Base-by-base conservation (phyloP, 2,888 invertebrate species). In the Taenaris catops region DNA sequence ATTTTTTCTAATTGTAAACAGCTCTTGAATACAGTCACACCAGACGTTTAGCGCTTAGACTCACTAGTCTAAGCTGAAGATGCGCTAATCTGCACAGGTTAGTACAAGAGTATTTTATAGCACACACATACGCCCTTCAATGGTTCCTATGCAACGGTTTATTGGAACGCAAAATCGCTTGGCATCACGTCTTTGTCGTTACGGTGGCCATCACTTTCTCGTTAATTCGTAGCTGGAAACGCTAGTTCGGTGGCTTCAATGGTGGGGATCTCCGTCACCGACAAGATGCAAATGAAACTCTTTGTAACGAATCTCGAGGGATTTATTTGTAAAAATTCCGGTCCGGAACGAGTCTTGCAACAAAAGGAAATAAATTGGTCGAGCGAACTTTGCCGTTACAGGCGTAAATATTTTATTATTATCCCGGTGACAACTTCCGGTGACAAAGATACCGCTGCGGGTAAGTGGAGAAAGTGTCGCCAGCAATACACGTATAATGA, bases 291-390 rank as follows among this genome's bases (percentile, higher is more conserved):
- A 79, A 80, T 79, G 70, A 74, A 76, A 78, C 76, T 80, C 76
- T 76, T 76, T 81, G 79, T 79, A 67, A 66, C 65, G 63, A 75
- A 76, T 74, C 80, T 76, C 74, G 72, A 60, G 76, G 76, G 78
- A 76, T 78, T 78, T 79, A 79, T 74, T 74, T 63, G 61, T 62
- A 68, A 76, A 78, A 80, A 75, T 61, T 66, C 49, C 55, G 58
- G 50, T 61, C 64, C 62, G 60, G 61, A 68, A 69, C 66, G 58
- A 49, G 49, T 51, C 49, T 48, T 44, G 52, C 55, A 50, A 67
- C 67, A 68, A 69, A 71, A 64, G 61, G 63, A 68, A 70, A 75
- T 73, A 74, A 74, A 76, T 74, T 62, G 60, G 41, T 61, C 45
- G 55, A 38, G 49, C 44, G 51, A 65, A 56, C 53, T 63, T 48